A percentile compares a stretch with the other conserved stretches of the same genome.
These are phyloP conservation scores for Neodiprion pinetum DNA, from an alignment of 1,140 invertebrate genomes.

Conservation along the genomic window DNA sequence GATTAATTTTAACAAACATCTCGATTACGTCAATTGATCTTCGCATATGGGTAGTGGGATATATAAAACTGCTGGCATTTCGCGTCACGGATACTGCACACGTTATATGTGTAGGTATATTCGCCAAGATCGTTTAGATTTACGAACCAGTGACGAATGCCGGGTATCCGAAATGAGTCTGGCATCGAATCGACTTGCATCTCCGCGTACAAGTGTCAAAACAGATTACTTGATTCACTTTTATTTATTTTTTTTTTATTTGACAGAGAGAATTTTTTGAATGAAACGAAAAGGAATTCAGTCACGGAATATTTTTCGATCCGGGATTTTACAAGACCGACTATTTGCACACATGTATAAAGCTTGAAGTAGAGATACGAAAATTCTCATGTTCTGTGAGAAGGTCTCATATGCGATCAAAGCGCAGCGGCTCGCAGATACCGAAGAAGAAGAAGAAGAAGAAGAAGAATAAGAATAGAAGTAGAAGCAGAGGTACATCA, in stretches of 20 bases:
- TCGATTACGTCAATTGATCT: too few relatives aligned
- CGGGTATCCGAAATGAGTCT: too few relatives aligned
- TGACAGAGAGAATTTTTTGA: not conserved
- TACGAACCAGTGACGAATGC: too few relatives aligned
- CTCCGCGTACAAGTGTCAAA: not conserved
- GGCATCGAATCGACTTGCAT: not conserved
- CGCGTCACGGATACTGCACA: too few relatives aligned
- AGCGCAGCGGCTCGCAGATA: not conserved
- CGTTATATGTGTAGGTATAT: too few relatives aligned
- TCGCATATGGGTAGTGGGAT: too few relatives aligned
- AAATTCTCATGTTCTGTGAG: conserved; percentile 5
- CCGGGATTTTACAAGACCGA: not conserved
- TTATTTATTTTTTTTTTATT: not conserved
- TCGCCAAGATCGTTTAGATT: too few relatives aligned
- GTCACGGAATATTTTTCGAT: not conserved
- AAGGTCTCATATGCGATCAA: not conserved
- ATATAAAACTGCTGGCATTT: too few relatives aligned
- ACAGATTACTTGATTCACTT: not conserved
- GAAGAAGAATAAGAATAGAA: not conserved
- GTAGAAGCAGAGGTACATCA: not conserved
- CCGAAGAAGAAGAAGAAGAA: not conserved
- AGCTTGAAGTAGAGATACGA: not conserved
- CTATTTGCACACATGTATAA: not conserved
- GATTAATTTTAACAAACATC: too few relatives aligned
- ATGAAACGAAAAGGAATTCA: too few relatives aligned